A percentile compares a stretch with the other conserved stretches of the same genome.
Conservation (phyloP, 2,113 vertebrate genomes). For the Peromyscus californicus region DNA sequence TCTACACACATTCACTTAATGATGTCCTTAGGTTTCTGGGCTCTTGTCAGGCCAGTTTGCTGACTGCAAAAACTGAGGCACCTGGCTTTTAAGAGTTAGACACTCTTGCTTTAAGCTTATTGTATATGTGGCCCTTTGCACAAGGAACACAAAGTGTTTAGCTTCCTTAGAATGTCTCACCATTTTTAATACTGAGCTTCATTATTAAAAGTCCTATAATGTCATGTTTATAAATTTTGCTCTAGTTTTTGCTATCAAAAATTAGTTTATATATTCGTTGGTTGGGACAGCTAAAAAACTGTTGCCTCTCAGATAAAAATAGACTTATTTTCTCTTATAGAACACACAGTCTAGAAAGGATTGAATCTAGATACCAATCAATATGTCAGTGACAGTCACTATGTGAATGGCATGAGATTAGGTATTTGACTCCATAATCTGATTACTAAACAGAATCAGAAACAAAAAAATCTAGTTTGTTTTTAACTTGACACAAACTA, state of each 20-base stretch:
- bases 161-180: constrained; percentile 9
- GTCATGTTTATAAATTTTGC: neutral
- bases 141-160: neutral
- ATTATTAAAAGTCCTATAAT: neutral
- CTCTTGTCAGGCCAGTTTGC: neutral
- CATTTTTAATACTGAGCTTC: neutral
- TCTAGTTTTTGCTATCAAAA: constrained; percentile 30
- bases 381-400: neutral
- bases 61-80: constrained; percentile 34
- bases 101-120: neutral
- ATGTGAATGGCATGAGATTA: neutral
- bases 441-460: neutral
- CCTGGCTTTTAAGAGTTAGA: constrained; percentile 28
- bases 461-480: neutral
- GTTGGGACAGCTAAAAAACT: neutral
- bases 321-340: neutral
- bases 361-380: neutral
- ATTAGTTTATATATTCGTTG: constrained; percentile 39
- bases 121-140: neutral
- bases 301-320: neutral
- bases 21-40: constrained; percentile 49
- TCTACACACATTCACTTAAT: constrained; percentile 23
- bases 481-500: neutral
- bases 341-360: neutral
- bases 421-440: neutral